A percentile compares a stretch with the other conserved stretches of the same genome.
Evolutionary conservation across 1,140 invertebrate species (phyloP).

Genomic region (Doryteuthis pealeii): DNA sequence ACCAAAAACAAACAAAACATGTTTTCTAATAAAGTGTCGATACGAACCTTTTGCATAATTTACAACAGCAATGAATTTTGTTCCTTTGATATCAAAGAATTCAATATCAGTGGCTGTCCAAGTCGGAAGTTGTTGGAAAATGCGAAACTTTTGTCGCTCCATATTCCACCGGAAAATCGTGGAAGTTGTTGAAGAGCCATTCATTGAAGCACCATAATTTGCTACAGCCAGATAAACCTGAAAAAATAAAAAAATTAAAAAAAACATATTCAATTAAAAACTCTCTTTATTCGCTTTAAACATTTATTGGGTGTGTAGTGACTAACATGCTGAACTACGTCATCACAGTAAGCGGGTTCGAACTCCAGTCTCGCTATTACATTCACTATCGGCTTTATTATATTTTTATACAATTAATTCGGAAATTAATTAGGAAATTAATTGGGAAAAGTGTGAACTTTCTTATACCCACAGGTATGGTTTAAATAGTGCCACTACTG

Average conservation of each 20-base stretch:
- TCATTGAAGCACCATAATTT: conserved; percentile 42
- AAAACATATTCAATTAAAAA: background rate
- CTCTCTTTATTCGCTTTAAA: background rate
- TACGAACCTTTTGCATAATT: conserved; percentile 52
- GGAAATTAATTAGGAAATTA: too few species aligned
- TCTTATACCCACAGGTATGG: too few species aligned
- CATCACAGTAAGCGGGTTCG: too few species aligned
- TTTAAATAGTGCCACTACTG: too few species aligned
- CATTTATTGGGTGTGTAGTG: too few species aligned
- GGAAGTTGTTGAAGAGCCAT: conserved; percentile 38
- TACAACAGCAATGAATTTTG: conserved; percentile 53
- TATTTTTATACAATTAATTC: too few species aligned
- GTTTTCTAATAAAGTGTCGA: too few species aligned
- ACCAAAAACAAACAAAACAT: too few species aligned
- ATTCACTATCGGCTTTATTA: background rate
- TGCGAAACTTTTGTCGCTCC: conserved; percentile 42
- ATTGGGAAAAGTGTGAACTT: too few species aligned
- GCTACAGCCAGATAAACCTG: conserved; percentile 55
- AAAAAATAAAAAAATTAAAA: background rate
- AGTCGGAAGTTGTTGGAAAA: conserved; percentile 47
- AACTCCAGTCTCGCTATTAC: too few species aligned
- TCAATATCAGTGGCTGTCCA: conserved; percentile 56
- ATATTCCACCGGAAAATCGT: conserved; percentile 53
- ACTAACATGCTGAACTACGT: too few species aligned
- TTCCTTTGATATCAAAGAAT: conserved; percentile 47